Base-by-base conservation (phyloP, 2,113 vertebrate genomes). In the Rhipidura dahli region DNA sequence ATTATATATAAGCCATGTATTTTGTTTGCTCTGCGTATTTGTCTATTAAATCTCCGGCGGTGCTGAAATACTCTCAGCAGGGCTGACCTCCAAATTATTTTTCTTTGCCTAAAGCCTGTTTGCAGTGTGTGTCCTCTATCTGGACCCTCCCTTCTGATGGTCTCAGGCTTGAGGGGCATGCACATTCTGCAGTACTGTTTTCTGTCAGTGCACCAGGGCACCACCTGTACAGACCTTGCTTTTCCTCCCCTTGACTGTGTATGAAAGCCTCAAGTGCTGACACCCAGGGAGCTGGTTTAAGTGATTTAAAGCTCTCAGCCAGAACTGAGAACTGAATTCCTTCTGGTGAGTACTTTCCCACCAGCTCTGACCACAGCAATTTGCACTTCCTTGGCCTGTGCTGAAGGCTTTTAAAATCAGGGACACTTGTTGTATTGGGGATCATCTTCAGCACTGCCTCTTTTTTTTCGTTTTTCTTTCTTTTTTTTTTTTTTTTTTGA, bases 321-420 rank as follows among this genome's bases (percentile, higher is more conserved):
- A 80, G 65, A 72, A 28, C 44, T n/a, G 23, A 71, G 49, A 94
- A 76, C 61, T 60, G 21, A 78, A 93, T 89, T 95, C 68, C 27
- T 83, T 73, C 90, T 84, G 93, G 93, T 13, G 12, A 86, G 70
- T 61, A 2, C 12, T 64, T 86, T 59, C 39, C 61, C 49, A 40
- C 87, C 82, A 90, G 75, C 78, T 93, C 82, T 88, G 50, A 94
- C 94, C 76, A 94, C 87, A 90, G 88, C 72, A 90, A 64, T 88
- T 97, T 97, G 94, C 92, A 94, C 95, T 95, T 97, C 90, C 66
- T 90, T 88, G 92, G 96, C 95, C 59, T 69, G 95, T 95, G 96
- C 95, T 97, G 96, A 96, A 97, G 95, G 86, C 73, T 93, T 44
- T 86, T 83, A 83, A 83, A 94, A 94, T 97, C 96, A 97, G 96